Percentiles rank a stretch among this genome's conserved stretches.
These are phyloP conservation scores for Pipa parva DNA, from an alignment of 2,113 vertebrate genomes.

Conservation along the genomic window DNA sequence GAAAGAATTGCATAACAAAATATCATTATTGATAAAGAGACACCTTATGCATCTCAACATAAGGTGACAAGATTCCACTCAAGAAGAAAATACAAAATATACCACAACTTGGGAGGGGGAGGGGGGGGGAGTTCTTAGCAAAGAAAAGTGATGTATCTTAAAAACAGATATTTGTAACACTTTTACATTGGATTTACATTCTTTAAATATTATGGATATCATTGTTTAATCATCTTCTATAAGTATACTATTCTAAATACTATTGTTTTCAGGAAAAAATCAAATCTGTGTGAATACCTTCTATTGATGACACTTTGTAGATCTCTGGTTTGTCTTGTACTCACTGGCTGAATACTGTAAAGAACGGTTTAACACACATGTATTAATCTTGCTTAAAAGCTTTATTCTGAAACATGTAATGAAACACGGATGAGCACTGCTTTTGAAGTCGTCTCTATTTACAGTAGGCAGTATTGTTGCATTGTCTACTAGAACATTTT, in stretches of 20 bases:
- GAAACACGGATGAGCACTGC: too few species aligned
- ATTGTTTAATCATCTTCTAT: background rate
- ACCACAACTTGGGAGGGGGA: too few species aligned
- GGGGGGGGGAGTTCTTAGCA: too few species aligned
- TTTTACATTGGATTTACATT: background rate
- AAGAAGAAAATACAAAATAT: too few species aligned
- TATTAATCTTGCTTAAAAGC: background rate
- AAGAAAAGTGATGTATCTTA: background rate
- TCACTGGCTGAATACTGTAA: conserved; percentile 55
- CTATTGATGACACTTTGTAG: conserved; percentile 55
- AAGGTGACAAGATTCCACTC: too few species aligned
- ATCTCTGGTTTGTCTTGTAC: conserved; percentile 52
- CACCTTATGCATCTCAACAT: background rate
- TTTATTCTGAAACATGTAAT: background rate
- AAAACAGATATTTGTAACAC: background rate
- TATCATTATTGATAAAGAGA: too few species aligned
- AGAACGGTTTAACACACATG: background rate
- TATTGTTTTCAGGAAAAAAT: too few species aligned
- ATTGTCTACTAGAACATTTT: too few species aligned
- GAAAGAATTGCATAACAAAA: background rate
- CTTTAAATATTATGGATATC: background rate
- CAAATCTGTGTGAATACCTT: conserved; percentile 16
- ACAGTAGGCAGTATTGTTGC: too few species aligned
- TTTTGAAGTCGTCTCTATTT: too few species aligned
- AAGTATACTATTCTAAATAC: background rate